These are phyloP conservation scores for Pipra filicauda DNA, from an alignment of 2,113 vertebrate genomes.

Conservation along the genomic window DNA sequence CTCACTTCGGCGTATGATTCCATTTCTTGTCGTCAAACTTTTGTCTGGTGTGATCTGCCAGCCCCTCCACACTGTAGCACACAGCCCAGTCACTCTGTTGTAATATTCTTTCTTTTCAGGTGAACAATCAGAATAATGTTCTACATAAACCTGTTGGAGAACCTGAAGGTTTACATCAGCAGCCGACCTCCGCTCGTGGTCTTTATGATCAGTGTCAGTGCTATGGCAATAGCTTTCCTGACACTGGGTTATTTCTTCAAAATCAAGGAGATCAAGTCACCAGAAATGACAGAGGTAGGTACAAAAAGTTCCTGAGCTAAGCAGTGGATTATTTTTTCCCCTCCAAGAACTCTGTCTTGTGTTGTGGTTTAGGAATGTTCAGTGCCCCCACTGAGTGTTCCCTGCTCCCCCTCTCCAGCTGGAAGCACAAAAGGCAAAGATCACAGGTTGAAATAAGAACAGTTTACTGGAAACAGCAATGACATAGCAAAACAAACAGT, in stretches of 20 bases:
- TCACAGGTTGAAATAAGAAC: neutral
- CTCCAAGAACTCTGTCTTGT: neutral
- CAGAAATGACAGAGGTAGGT: conserved; percentile 92
- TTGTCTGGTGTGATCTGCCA: neutral
- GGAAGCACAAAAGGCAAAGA: neutral
- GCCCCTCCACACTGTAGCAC: neutral
- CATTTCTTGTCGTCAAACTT: neutral
- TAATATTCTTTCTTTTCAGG: conserved; percentile 53
- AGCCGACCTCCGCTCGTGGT: conserved; percentile 95
- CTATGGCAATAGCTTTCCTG: conserved; percentile 95
- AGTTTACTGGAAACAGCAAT: neutral
- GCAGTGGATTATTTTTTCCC: rapidly evolving
- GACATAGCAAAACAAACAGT: neutral
- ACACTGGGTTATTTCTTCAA: conserved; percentile 99
- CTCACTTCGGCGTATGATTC: rapidly evolving
- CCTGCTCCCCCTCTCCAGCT: neutral
- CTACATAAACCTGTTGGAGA: conserved; percentile 90
- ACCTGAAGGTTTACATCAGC: conserved; percentile 91
- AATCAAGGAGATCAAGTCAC: conserved; percentile 98
- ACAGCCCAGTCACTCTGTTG: neutral
- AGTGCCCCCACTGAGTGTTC: neutral
- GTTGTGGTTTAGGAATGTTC: neutral
- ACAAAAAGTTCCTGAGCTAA: neutral
- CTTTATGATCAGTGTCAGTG: conserved; percentile 97
- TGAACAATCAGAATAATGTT: conserved; percentile 77